A percentile compares a stretch with the other conserved stretches of the same genome.
Conservation (phyloP, 1,140 invertebrate species). For the Rhagoletis zephyria region DNA sequence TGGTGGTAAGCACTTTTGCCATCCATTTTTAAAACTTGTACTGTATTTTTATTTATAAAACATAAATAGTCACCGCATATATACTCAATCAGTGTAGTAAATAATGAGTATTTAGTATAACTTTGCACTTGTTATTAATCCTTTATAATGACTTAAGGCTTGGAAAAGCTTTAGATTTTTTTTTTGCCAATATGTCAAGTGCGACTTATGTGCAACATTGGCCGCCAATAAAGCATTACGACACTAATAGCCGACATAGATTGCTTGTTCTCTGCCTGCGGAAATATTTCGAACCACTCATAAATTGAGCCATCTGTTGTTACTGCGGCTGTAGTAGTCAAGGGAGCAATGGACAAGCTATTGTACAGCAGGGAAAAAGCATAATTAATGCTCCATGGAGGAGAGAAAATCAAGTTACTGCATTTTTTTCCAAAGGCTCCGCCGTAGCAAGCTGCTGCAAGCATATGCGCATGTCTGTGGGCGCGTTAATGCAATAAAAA, state of each 20-base stretch:
- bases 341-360: not conserved
- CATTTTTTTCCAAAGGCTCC: not conserved
- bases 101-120: not conserved
- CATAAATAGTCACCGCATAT: no score
- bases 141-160: slow-evolving; percentile 16
- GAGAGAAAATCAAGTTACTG: slow-evolving; percentile 12
- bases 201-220: slow-evolving; percentile 43
- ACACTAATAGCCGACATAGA: slow-evolving; percentile 38
- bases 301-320: slow-evolving; percentile 33
- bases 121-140: slow-evolving; percentile 34
- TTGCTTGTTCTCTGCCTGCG: slow-evolving; percentile 31
- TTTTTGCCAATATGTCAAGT: not conserved
- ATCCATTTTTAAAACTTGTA: no score
- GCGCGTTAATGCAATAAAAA: slow-evolving; percentile 40
- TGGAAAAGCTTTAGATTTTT: not conserved
- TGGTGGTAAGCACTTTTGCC: no score
- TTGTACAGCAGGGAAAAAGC: slow-evolving; percentile 1
- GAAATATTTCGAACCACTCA: not conserved
- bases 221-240: slow-evolving; percentile 25
- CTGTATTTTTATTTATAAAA: no score
- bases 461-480: not conserved
- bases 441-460: not conserved
- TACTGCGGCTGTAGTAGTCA: not conserved
- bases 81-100: no score
- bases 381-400: slow-evolving; percentile 45